Evolutionary conservation across 1,140 invertebrate genomes (phyloP).

Genomic region (Pteromalus puparum): DNA sequence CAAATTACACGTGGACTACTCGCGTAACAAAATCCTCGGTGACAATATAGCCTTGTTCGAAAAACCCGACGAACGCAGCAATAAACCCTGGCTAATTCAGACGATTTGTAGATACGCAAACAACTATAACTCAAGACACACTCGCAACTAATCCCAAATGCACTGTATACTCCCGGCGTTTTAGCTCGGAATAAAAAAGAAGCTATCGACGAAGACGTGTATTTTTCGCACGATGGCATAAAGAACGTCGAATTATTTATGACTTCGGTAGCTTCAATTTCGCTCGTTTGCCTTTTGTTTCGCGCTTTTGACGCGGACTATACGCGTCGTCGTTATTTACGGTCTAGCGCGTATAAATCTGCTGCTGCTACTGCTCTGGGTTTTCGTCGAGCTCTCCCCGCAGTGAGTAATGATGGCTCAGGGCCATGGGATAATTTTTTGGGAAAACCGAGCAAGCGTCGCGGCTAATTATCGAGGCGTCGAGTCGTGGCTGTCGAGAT

Average conservation of each 20-base stretch:
- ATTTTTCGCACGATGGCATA: not conserved
- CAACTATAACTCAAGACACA: too few species aligned
- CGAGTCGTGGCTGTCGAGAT: not conserved
- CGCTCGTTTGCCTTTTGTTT: conserved; percentile 32
- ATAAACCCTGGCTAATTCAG: not conserved
- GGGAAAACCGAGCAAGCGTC: not conserved
- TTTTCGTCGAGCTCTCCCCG: not conserved
- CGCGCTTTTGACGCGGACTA: conserved; percentile 26
- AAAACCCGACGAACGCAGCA: too few species aligned
- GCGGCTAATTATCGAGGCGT: not conserved
- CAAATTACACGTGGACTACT: too few species aligned
- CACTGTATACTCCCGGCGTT: too few species aligned
- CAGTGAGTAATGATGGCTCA: conserved; percentile 9
- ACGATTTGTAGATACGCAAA: too few species aligned
- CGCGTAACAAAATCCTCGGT: too few species aligned
- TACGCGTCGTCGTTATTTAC: conserved; percentile 19
- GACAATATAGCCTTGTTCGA: too few species aligned
- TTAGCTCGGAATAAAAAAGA: not conserved
- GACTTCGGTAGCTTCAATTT: conserved; percentile 26
- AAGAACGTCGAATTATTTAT: conserved; percentile 12
- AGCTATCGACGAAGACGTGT: not conserved
- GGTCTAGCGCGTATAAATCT: conserved; percentile 33
- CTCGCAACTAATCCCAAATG: too few species aligned
- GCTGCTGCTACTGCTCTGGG: too few species aligned
- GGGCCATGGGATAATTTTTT: not conserved